Evolutionary conservation across 2,888 invertebrate species (phyloP).

Genomic region (Ophion slaviceki): DNA sequence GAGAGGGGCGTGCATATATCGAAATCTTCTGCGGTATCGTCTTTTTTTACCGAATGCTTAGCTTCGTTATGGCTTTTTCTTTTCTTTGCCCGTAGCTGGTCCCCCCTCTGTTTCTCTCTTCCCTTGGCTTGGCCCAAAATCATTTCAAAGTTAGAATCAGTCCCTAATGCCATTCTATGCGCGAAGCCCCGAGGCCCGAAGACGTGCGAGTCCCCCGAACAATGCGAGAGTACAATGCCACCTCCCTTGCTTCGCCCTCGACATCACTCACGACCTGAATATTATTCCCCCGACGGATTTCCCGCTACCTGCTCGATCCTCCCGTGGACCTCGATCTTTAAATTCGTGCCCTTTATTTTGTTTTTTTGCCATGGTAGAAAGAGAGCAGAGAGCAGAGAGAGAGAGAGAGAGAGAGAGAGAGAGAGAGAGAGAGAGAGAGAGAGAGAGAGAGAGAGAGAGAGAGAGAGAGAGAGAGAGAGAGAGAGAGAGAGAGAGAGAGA

Average conservation of each 20-base stretch:
- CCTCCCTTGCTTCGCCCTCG: slow-evolving; percentile 69
- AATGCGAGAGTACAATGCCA: slow-evolving; percentile 70
- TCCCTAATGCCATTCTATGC: slow-evolving; percentile 72
- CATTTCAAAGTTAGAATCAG: slow-evolving; percentile 77
- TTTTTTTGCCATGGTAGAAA: slow-evolving; percentile 24
- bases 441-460: slow-evolving; percentile 27
- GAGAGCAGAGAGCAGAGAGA: slow-evolving; percentile 27
- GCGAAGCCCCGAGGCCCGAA: slow-evolving; percentile 63
- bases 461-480: slow-evolving; percentile 27
- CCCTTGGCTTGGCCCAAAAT: slow-evolving; percentile 68
- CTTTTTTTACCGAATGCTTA: slow-evolving; percentile 40
- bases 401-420: slow-evolving; percentile 27
- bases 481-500: slow-evolving; percentile 23
- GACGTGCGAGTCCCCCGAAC: slow-evolving; percentile 66
- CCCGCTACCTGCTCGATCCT: slow-evolving; percentile 72
- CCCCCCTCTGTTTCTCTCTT: slow-evolving; percentile 41
- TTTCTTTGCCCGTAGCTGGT: slow-evolving; percentile 34
- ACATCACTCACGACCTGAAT: slow-evolving; percentile 69
- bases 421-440: slow-evolving; percentile 27
- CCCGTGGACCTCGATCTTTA: slow-evolving; percentile 63
- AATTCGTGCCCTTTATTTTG: slow-evolving; percentile 69
- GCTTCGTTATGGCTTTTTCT: slow-evolving; percentile 34
- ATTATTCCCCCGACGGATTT: slow-evolving; percentile 67
- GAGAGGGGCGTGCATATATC: slow-evolving; percentile 33
- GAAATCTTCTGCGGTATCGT: slow-evolving; percentile 49